Conservation (phyloP, 2,797 vertebrate species). For the Sebastes cheni region DNA sequence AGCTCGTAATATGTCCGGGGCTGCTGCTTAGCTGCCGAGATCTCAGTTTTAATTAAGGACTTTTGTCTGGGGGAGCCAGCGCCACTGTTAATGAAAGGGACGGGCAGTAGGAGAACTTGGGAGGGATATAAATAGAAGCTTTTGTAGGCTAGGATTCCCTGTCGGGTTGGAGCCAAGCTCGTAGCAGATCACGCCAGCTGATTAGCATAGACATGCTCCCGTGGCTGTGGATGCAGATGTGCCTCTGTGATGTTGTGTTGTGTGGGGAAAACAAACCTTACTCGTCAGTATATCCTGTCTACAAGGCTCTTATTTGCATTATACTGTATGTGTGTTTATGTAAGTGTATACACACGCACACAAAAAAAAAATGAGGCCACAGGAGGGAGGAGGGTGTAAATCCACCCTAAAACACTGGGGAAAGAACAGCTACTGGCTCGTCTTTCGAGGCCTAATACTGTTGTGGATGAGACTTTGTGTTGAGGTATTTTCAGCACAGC, state of each 20-base stretch:
- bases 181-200: slow-evolving; percentile 56
- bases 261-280: background rate
- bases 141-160: slow-evolving; percentile 76
- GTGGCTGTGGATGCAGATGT: slow-evolving; percentile 53
- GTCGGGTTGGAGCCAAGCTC: slow-evolving; percentile 59
- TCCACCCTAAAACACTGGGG: background rate
- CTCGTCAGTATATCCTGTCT: background rate
- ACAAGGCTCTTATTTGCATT: background rate
- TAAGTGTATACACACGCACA: background rate
- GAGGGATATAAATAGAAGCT: slow-evolving; percentile 75
- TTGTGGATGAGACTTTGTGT: background rate
- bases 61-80: slow-evolving; percentile 61
- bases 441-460: background rate
- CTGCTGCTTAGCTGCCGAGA: slow-evolving; percentile 20
- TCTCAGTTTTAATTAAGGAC: slow-evolving; percentile 68
- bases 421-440: background rate
- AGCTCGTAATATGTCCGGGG: background rate
- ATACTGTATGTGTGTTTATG: background rate
- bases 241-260: slow-evolving; percentile 12
- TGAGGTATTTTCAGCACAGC: background rate
- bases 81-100: slow-evolving; percentile 59
- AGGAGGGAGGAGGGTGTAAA: background rate
- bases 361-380: background rate
- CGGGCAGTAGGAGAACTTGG: slow-evolving; percentile 51
- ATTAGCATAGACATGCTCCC: slow-evolving; percentile 63